Conservation (phyloP, 2,888 invertebrate species). For the Erannis defoliaria region DNA sequence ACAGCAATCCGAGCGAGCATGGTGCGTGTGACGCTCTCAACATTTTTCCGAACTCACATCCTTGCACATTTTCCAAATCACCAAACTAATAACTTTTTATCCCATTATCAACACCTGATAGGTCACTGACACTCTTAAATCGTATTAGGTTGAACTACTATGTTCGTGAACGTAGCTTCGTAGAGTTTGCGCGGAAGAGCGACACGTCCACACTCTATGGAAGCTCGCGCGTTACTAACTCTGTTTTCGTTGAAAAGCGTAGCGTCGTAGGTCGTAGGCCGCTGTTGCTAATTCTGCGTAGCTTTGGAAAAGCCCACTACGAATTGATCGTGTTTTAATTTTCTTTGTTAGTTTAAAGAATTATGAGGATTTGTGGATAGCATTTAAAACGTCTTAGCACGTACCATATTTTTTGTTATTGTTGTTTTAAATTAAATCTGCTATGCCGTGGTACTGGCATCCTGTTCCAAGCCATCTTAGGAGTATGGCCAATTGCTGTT, state of each 20-base stretch:
- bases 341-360: slow-evolving; percentile 10
- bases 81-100: slow-evolving; percentile 63
- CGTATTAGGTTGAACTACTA: slow-evolving; percentile 72
- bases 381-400: no score
- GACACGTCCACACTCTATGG: slow-evolving; percentile 51
- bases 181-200: slow-evolving; percentile 45
- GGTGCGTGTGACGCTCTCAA: slow-evolving; percentile 71
- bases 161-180: slow-evolving; percentile 66
- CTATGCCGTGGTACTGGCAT: no score
- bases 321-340: slow-evolving; percentile 68
- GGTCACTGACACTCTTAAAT: slow-evolving; percentile 71
- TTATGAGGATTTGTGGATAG: background rate
- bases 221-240: slow-evolving; percentile 71
- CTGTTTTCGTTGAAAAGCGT: slow-evolving; percentile 38
- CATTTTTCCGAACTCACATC: slow-evolving; percentile 82
- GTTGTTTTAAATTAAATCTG: no score
- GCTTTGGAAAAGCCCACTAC: slow-evolving; percentile 65
- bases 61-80: slow-evolving; percentile 71
- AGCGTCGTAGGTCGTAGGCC: slow-evolving; percentile 55
- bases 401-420: no score
- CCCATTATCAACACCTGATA: slow-evolving; percentile 56
- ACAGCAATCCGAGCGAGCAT: slow-evolving; percentile 76
- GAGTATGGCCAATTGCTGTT: no score
- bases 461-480: no score
- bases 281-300: slow-evolving; percentile 40